Evolutionary conservation across 2,888 invertebrate species (phyloP), one percentile per base, ranked within the genome.

Genomic region (Drosophila nigritarsus): DNA sequence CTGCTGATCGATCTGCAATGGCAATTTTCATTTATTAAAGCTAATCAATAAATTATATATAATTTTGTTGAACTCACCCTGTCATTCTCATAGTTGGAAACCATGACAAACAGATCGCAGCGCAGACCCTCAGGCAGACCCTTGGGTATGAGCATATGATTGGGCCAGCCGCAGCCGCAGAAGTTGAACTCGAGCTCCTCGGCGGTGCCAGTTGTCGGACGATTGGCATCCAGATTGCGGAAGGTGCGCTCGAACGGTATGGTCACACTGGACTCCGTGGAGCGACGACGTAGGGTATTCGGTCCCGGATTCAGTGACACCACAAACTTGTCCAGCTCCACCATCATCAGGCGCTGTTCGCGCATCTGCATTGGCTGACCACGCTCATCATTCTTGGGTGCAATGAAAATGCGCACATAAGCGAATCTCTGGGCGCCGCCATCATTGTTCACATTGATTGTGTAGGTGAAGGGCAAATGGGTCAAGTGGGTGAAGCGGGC

Each of bases 81-180:
- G 64, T 97, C 97, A 7, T 95, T 94, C 20, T 94, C 94, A 92
- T 95, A 96, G 93, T 97, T 95, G 72, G 97, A 96, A 34, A 97
- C 94, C 96, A 97, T 97, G 32, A 95, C 95, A 91, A 96, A 97
- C 18, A 97, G 93, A 73, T 96, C 95, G 89, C 95, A 95, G 0
- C 94, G 94, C 91, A 94, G 95, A 0, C 97, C 97, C 67, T 94
- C 94, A 0, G 94, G 91, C 13, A 92, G 95, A 3, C 97, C 97
- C 92, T 95, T 96, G 0, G 97, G 96, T 7, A 96, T 89, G 9
- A 97, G 94, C 95, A 97, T 95, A 92, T 97, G 97, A 65, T 96
- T 95, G 0, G 97, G 97, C 97, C 97, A 97, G 67, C 97, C 97
- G 90, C 97, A 97, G 72, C 97, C 97, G 93, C 97, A 97, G 94